A percentile compares a stretch with the other conserved stretches of the same genome.
These are phyloP conservation scores for Amiota communis DNA, from an alignment of 2,888 invertebrate genomes.

Conservation along the genomic window DNA sequence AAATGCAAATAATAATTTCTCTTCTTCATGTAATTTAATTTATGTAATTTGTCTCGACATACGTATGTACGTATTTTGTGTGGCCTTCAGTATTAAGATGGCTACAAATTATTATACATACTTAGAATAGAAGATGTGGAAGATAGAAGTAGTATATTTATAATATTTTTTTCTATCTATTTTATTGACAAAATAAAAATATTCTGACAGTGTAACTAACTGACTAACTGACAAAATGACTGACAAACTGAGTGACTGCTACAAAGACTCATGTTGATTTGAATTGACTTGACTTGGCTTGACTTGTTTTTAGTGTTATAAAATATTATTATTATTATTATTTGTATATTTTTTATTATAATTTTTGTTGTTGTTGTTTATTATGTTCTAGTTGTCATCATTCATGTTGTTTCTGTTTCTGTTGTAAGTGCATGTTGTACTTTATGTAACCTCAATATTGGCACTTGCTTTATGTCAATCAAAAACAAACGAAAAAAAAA, in stretches of 20 bases:
- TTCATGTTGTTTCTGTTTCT: slow-evolving; percentile 27
- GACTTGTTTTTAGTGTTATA: background rate
- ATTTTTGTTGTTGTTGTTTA: slow-evolving; percentile 25
- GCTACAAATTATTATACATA: background rate
- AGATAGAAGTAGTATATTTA: background rate
- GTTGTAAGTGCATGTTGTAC: slow-evolving; percentile 9
- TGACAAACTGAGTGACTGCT: background rate
- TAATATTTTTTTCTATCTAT: background rate
- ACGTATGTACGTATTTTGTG: too few species aligned
- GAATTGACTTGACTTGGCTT: background rate
- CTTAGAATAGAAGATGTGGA: background rate
- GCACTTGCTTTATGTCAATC: slow-evolving; percentile 36
- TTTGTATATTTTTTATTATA: background rate
- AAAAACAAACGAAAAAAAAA: slow-evolving; percentile 17
- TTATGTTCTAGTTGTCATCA: background rate
- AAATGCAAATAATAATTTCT: too few species aligned
- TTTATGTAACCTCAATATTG: slow-evolving; percentile 56
- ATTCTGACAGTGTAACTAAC: background rate
- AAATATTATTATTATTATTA: background rate
- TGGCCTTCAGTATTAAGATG: slow-evolving; percentile 19
- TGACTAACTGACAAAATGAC: slow-evolving; percentile 8
- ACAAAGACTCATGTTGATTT: too few species aligned
- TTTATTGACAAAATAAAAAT: background rate
- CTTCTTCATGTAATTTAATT: slow-evolving; percentile 23
- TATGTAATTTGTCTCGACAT: slow-evolving; percentile 27